Evolutionary conservation across 2,113 vertebrate genomes (phyloP), one percentile per base, ranked within the genome.

Genomic region (Rhineura floridana): DNA sequence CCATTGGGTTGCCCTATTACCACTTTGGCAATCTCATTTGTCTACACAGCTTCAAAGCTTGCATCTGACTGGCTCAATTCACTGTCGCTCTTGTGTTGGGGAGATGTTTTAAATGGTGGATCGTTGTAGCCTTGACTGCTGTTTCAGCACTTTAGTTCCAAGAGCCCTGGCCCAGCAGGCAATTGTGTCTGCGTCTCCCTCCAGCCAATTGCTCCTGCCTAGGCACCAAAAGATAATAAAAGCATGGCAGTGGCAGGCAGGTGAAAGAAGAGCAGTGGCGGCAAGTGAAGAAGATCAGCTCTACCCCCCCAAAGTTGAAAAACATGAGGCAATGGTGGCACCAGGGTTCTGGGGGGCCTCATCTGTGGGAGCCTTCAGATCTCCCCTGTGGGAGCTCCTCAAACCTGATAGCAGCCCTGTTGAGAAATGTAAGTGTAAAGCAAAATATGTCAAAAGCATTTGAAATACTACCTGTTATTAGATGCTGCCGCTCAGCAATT

Each of bases 401-500:
- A 72, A 72, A 39, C 39, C 70, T 72, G 70, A 15, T 17, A 72
- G 36, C 70, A 72, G 13, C 21, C 5, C n/a, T 72, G 70, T 65
- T 67, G n/a, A 67, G 59, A 59, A 88, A 83, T 52, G 21, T 36
- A 59, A 50, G 10, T 65, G 55, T 83, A 75, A 48, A 21, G 59
- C 52, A 52, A 65, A 83, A 33, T 52, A 83, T 7, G 28, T 67
- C 44, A 83, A 88, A 77, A 77, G 55, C 28, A 67, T 67, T 83
- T 77, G 72, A 67, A 77, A 77, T 44, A 50, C 44, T 33, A 65
- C 55, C 52, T 42, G 28, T 77, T 88, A 83, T 63, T 62, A 87
- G 81, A 36, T 89, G 62, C 83, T 84, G 25, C 9, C 85, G 67
- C 42, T 90, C 63, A 86, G 75, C 75, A 44, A n/a, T 85, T 33